Evolutionary conservation across 2,113 vertebrate genomes (phyloP).

Genomic region (Myxocyprinus asiaticus): DNA sequence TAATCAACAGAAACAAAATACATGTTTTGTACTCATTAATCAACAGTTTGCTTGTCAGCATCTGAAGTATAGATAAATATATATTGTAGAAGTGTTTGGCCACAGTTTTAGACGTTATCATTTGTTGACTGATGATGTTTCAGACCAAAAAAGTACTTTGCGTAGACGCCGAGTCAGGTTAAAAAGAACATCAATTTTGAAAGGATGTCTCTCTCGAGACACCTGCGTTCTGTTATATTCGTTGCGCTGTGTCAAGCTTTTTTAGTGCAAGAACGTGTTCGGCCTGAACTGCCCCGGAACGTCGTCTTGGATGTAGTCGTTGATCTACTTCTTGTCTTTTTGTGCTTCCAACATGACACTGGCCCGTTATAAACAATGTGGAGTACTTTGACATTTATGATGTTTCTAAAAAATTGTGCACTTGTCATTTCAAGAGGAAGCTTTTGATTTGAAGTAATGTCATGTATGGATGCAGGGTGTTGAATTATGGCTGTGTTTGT

Average conservation of each 20-base stretch:
- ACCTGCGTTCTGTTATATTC: too few species aligned
- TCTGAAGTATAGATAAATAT: too few species aligned
- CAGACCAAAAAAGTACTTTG: too few species aligned
- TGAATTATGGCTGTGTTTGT: constrained; percentile 24
- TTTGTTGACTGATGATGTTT: too few species aligned
- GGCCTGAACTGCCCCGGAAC: too few species aligned
- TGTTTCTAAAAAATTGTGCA: not conserved
- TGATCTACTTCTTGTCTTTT: not conserved
- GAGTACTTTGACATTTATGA: not conserved
- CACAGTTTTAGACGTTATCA: too few species aligned
- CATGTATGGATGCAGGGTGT: constrained; percentile 1
- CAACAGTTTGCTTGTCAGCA: too few species aligned
- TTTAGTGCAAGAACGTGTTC: not conserved
- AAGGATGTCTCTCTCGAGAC: not conserved
- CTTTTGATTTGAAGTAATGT: not conserved
- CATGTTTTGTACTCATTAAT: too few species aligned
- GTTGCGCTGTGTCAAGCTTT: too few species aligned
- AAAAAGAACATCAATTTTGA: not conserved
- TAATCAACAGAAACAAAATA: too few species aligned
- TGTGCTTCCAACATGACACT: not conserved
- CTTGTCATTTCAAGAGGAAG: not conserved
- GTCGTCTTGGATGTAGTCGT: not conserved
- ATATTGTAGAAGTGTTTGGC: too few species aligned
- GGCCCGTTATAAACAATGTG: not conserved
- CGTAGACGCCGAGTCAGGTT: not conserved